Evolutionary conservation across 1,140 invertebrate species (phyloP), one percentile per base, ranked within the genome.

Genomic region (Ladona fulva): DNA sequence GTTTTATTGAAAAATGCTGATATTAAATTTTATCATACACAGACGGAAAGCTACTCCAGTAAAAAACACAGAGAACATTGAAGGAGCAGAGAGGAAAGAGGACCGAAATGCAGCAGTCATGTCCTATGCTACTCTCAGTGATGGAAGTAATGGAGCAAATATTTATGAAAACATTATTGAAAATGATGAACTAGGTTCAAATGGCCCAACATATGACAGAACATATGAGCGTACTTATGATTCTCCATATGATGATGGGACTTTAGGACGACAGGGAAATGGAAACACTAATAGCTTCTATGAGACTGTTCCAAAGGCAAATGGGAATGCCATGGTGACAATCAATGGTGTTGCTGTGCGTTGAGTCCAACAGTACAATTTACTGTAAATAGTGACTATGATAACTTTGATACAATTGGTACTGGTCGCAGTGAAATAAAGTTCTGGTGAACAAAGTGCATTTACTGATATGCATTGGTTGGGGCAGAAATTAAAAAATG

Each of bases 31-130:
- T 37, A 37, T 37, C 29, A 37, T 37, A 37, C 29, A 22, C 80
- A 92, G 91, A 73, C 90, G 93, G 77, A 94, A 93, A 87, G 92
- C 92, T 76, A 90, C 92, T 24, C 92, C 93, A 0, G 92, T 95
- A 0, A 95, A 95, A 83, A 95, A 95, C 82, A 94, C 93, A 0
- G 93, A 95, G 83, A 95, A 95, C 81, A 90, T 95, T 12, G 92
- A 94, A 86, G 92, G 92, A 0, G 93, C 93, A 0, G 92, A 94
- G 81, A 87, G 92, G 25, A 95, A 95, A 83, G 93, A 95, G 84
- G 92, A 94, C 81, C 90, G 93, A 81, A 93, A 91, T 82, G 93
- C 93, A 0, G 92, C 93, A 0, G 93, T 94, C 0, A 94, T 94
- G 92, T 94, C 93, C 42, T 95, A 94, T 81, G 92, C 93, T 14